A percentile compares a stretch with the other conserved stretches of the same genome.
phyloP scores from a whole-genome alignment of 2,113 vertebrate species.

The Heptranchias perlo region DNA sequence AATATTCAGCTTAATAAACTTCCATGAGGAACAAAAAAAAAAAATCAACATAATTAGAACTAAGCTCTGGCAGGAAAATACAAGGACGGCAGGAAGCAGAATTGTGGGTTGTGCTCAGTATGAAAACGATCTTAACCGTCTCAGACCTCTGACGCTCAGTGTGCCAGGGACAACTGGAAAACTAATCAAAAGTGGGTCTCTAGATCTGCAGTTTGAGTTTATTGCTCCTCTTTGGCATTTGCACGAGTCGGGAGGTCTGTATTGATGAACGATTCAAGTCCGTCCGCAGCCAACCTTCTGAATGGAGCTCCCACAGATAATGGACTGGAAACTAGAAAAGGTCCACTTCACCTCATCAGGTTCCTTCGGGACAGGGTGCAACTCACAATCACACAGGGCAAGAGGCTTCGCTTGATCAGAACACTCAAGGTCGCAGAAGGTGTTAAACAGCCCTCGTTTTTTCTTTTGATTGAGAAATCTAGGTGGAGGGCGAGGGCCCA shows the following conservation, averaged over 20 bases:
- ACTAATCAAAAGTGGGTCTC: neutral
- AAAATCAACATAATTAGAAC: conserved; percentile 99
- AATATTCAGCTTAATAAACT: conserved; percentile 99
- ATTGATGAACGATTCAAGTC: neutral
- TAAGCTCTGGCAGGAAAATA: conserved; percentile 75
- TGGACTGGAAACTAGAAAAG: neutral
- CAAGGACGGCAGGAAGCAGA: conserved; percentile 59
- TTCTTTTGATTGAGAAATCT: neutral
- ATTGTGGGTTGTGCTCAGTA: neutral
- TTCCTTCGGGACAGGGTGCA: neutral
- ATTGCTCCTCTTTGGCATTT: neutral
- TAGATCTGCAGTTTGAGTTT: neutral
- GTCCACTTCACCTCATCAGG: neutral
- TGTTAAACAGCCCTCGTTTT: too few species aligned
- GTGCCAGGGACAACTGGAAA: neutral
- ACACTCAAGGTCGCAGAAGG: neutral
- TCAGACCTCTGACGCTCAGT: neutral
- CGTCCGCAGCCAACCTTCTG: neutral
- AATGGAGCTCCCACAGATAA: neutral
- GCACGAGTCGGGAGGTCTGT: neutral
- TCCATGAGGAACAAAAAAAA: conserved; percentile 83
- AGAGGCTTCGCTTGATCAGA: neutral
- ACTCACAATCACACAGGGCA: neutral
- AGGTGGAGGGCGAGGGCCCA: neutral
- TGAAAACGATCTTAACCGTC: neutral